phyloP scores from a whole-genome alignment of 2,888 invertebrate genomes.

The Didymodactylos carnosus region DNA sequence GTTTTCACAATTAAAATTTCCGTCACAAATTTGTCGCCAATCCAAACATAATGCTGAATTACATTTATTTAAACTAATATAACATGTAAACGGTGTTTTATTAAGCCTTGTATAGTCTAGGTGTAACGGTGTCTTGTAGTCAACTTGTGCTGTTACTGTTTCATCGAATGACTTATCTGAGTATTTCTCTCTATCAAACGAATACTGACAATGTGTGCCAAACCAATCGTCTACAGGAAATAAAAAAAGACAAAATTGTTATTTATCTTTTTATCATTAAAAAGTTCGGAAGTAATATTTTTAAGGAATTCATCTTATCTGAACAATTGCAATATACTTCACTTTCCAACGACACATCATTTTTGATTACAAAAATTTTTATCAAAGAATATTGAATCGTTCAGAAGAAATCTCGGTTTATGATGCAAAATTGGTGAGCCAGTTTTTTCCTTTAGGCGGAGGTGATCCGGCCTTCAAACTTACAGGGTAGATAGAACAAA shows the following conservation, averaged over 20 bases:
- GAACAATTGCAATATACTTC: not conserved
- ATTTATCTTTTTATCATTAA: too few relatives aligned
- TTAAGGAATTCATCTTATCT: too few relatives aligned
- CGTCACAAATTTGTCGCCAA: not conserved
- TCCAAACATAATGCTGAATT: not conserved
- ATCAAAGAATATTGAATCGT: too few relatives aligned
- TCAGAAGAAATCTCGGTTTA: too few relatives aligned
- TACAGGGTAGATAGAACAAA: too few relatives aligned
- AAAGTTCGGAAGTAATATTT: too few relatives aligned
- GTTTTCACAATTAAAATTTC: not conserved
- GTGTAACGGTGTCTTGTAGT: not conserved
- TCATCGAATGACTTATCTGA: not conserved
- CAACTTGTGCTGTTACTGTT: not conserved
- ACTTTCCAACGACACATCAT: not conserved
- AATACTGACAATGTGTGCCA: not conserved
- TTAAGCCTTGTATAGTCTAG: not conserved
- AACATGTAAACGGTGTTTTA: not conserved
- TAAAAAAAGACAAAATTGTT: not conserved
- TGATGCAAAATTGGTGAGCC: too few relatives aligned
- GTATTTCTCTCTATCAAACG: not conserved
- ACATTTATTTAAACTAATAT: not conserved
- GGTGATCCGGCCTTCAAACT: too few relatives aligned
- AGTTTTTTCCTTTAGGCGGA: too few relatives aligned
- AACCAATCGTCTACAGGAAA: not conserved
- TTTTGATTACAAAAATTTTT: too few relatives aligned